Conservation (phyloP, 1,140 invertebrate species). For the Rhysida immarginata region DNA sequence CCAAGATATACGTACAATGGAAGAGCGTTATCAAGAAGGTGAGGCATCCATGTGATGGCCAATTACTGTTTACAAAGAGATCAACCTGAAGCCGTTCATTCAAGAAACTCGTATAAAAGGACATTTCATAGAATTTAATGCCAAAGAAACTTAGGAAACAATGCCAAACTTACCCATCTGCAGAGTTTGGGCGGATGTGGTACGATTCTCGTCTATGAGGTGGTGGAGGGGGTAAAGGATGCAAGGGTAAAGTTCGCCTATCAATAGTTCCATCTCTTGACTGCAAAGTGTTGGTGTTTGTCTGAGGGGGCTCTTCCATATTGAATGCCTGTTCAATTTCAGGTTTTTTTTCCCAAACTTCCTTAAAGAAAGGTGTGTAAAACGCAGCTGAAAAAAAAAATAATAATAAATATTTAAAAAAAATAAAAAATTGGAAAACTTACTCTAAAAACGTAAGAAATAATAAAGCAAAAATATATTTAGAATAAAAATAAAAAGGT, state of each 20-base stretch:
- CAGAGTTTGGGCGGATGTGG: slow-evolving; percentile 28
- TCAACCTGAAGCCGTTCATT: no score
- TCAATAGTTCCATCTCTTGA: slow-evolving; percentile 53
- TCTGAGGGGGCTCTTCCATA: slow-evolving; percentile 55
- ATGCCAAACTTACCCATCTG: slow-evolving; percentile 28
- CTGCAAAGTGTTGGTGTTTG: slow-evolving; percentile 32
- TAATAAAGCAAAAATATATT: no score
- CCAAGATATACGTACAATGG: no score
- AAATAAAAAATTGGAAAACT: background rate
- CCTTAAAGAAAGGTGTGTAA: slow-evolving; percentile 90
- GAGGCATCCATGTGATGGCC: no score
- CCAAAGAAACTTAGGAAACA: no score
- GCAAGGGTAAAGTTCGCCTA: slow-evolving; percentile 32
- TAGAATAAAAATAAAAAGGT: no score
- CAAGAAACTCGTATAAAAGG: no score
- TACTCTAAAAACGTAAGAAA: no score
- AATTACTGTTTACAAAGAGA: no score
- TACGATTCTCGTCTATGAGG: slow-evolving; percentile 33
- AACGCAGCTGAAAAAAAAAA: slow-evolving; percentile 55
- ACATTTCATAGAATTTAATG: no score
- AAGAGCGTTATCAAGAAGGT: no score
- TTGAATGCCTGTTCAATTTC: slow-evolving; percentile 86
- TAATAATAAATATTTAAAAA: background rate
- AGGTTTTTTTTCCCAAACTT: slow-evolving; percentile 87
- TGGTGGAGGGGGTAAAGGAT: slow-evolving; percentile 39